phyloP scores from a whole-genome alignment of 2,797 vertebrate species.

The Centropyge bicolor region DNA sequence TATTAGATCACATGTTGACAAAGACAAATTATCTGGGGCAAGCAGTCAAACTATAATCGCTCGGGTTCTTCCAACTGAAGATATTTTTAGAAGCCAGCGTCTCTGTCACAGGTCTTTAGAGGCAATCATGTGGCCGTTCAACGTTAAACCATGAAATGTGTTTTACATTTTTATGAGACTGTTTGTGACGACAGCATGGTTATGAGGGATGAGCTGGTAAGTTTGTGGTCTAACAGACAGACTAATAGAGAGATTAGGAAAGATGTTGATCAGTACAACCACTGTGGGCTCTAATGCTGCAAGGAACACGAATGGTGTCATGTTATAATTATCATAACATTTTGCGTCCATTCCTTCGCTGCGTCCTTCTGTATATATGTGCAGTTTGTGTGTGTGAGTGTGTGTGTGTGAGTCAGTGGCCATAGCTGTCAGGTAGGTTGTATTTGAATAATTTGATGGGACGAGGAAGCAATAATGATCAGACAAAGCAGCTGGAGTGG shows the following conservation, averaged over 20 bases:
- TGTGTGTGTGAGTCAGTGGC: slow-evolving; percentile 29
- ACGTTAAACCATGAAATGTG: slow-evolving; percentile 60
- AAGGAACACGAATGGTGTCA: slow-evolving; percentile 13
- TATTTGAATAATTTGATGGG: slow-evolving; percentile 62
- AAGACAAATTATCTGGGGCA: slow-evolving; percentile 19
- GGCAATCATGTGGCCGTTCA: slow-evolving; percentile 60
- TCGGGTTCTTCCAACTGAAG: slow-evolving; percentile 23
- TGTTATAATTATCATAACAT: slow-evolving; percentile 6
- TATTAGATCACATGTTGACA: slow-evolving; percentile 34
- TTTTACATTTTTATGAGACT: slow-evolving; percentile 34
- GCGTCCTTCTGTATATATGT: slow-evolving; percentile 6
- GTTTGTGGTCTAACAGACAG: slow-evolving; percentile 30
- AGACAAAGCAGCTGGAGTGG: slow-evolving; percentile 25
- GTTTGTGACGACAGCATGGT: slow-evolving; percentile 48
- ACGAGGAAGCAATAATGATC: slow-evolving; percentile 62
- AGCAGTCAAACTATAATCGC: slow-evolving; percentile 32
- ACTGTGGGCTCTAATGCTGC: slow-evolving; percentile 4
- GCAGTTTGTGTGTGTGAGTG: slow-evolving; percentile 12
- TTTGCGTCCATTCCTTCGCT: slow-evolving; percentile 20
- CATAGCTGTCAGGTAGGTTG: slow-evolving; percentile 48
- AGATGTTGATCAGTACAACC: slow-evolving; percentile 16
- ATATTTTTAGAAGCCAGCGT: slow-evolving; percentile 57
- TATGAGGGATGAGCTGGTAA: slow-evolving; percentile 26
- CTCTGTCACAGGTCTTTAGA: slow-evolving; percentile 56
- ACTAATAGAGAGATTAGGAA: slow-evolving; percentile 26